Conservation (phyloP, 2,113 vertebrate species). For the Eudorcas thomsonii region DNA sequence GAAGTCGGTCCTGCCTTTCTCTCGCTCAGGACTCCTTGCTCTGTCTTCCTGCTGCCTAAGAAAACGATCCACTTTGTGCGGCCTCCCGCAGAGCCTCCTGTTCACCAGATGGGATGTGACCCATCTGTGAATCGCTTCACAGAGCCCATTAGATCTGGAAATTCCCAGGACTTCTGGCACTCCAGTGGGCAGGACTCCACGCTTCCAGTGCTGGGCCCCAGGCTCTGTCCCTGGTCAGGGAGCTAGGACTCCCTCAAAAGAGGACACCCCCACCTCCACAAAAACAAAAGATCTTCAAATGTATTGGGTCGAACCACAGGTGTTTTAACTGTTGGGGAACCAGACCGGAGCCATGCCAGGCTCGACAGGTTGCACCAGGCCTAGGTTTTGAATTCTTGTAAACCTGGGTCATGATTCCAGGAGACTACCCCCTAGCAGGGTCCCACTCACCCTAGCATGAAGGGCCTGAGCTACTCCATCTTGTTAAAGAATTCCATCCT, state of each 20-base stretch:
- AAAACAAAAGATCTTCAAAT: not conserved
- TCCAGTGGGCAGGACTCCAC: not conserved
- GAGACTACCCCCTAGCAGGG: too few species aligned
- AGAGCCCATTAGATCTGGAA: not conserved
- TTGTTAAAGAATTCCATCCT: too few species aligned
- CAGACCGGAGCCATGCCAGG: too few species aligned
- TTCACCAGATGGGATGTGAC: not conserved
- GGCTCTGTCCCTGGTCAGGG: not conserved
- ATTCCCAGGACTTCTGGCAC: not conserved
- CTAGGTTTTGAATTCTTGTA: too few species aligned
- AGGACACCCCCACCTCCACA: not conserved
- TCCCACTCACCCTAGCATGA: too few species aligned
- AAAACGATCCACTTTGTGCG: rapidly evolving
- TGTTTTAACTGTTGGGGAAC: not conserved
- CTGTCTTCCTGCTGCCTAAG: not conserved
- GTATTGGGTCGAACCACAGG: not conserved
- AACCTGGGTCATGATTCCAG: too few species aligned
- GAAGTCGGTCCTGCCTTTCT: not conserved
- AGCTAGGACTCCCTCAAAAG: not conserved
- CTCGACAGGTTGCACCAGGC: too few species aligned
- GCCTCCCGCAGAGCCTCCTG: not conserved
- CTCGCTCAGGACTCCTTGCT: not conserved
- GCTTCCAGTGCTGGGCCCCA: not conserved
- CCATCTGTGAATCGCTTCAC: not conserved
- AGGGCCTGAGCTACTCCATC: too few species aligned